Percentiles rank a stretch among this genome's conserved stretches.
Conservation (phyloP, 2,113 vertebrate species). For the Campylorhamphus procurvoides region DNA sequence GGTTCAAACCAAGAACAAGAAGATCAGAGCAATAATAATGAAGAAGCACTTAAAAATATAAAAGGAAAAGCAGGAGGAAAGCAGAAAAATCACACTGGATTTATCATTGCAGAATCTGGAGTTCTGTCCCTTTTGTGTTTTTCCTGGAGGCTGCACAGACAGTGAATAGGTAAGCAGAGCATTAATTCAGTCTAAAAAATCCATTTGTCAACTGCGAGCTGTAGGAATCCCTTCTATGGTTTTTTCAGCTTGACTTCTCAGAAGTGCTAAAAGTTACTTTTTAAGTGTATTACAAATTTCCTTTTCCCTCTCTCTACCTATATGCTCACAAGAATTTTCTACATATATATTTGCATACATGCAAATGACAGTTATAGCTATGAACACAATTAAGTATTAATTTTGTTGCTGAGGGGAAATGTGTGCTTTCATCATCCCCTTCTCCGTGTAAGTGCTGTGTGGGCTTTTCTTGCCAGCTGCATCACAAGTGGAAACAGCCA, state of each 20-base stretch:
- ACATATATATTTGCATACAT: neutral
- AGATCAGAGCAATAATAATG: neutral
- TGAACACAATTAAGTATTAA: neutral
- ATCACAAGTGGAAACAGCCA: neutral
- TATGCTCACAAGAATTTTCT: neutral
- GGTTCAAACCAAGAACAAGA: neutral
- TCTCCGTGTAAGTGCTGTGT: neutral
- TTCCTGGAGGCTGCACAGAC: neutral
- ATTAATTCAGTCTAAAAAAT: slow-evolving; percentile 14
- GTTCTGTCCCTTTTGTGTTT: neutral
- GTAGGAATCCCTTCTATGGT: neutral
- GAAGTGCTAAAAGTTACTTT: neutral
- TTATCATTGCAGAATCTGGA: slow-evolving; percentile 7
- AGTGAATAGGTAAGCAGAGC: neutral
- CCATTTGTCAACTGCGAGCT: neutral
- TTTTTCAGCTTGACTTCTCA: slow-evolving; percentile 46
- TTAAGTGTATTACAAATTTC: slow-evolving; percentile 4
- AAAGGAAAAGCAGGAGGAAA: neutral
- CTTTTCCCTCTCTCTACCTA: neutral
- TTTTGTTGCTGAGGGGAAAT: neutral
- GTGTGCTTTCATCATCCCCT: neutral
- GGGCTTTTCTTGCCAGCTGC: neutral
- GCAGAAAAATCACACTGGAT: neutral
- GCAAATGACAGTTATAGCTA: neutral
- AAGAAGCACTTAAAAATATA: neutral